Conservation (phyloP, 2,797 vertebrate species). For the Melanotaenia parkinsoni region DNA sequence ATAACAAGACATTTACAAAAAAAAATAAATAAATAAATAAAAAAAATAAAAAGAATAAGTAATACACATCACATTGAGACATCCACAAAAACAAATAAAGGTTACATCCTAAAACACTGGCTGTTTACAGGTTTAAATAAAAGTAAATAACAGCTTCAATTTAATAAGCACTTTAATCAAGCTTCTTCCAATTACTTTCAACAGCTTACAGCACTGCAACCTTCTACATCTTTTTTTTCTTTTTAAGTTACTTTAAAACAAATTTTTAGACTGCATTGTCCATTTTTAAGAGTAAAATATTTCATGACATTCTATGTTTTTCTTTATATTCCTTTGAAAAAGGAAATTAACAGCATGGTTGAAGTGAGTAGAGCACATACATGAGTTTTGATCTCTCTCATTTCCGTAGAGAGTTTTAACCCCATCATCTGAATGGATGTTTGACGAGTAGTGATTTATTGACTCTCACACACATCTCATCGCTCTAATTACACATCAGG, state of each 20-base stretch:
- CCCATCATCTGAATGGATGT: background rate
- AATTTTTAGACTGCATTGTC: background rate
- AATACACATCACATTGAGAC: background rate
- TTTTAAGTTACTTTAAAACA: background rate
- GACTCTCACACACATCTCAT: constrained; percentile 37
- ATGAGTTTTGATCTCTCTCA: background rate
- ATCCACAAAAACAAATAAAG: background rate
- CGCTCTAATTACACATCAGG: constrained; percentile 55
- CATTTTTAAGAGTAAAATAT: background rate
- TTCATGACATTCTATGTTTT: background rate
- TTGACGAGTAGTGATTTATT: constrained; percentile 24
- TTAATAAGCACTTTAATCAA: background rate
- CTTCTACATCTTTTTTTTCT: background rate
- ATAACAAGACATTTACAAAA: background rate
- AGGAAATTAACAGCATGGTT: background rate
- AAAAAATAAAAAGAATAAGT: background rate
- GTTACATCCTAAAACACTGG: background rate
- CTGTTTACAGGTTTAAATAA: background rate
- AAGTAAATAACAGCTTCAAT: background rate
- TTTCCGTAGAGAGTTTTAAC: constrained; percentile 10
- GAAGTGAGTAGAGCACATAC: background rate
- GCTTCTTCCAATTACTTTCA: background rate
- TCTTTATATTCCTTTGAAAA: background rate
- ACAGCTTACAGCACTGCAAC: background rate
- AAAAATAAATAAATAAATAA: background rate